Conservation (phyloP, 2,113 vertebrate genomes). For the Panthera uncia region DNA sequence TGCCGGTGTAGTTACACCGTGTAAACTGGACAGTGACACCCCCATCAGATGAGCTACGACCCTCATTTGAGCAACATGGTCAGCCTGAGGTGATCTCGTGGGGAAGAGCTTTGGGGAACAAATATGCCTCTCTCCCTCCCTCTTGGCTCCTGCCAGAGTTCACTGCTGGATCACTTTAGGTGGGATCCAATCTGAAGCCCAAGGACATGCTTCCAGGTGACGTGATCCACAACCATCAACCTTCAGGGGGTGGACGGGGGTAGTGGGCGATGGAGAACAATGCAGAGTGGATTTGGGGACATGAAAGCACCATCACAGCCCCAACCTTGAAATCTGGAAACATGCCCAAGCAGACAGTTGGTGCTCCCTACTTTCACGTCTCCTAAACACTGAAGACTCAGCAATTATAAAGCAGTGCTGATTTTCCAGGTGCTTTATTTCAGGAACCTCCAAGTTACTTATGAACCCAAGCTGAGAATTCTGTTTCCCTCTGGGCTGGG, state of each 20-base stretch:
- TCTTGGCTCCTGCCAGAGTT: not conserved
- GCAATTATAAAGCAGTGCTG: not conserved
- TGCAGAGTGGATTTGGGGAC: rapidly evolving
- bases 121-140: not conserved
- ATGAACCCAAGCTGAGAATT: not conserved
- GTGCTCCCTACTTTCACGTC: not conserved
- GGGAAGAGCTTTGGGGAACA: not conserved
- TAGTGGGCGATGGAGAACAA: not conserved
- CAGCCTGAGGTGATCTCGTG: not conserved
- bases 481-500: not conserved
- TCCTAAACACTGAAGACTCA: not conserved
- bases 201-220: not conserved
- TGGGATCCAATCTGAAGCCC: not conserved
- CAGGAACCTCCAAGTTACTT: not conserved
- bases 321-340: not conserved
- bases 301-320: not conserved
- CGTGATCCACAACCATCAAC: rapidly evolving
- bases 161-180: not conserved
- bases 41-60: not conserved
- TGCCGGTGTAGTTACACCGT: too few species aligned
- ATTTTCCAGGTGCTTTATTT: not conserved
- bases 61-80: too few species aligned
- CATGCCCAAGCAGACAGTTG: not conserved
- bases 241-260: rapidly evolving
- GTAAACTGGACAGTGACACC: not conserved